These are phyloP conservation scores for Himalopsyche phryganea DNA, from an alignment of 1,140 invertebrate genomes.

Conservation along the genomic window DNA sequence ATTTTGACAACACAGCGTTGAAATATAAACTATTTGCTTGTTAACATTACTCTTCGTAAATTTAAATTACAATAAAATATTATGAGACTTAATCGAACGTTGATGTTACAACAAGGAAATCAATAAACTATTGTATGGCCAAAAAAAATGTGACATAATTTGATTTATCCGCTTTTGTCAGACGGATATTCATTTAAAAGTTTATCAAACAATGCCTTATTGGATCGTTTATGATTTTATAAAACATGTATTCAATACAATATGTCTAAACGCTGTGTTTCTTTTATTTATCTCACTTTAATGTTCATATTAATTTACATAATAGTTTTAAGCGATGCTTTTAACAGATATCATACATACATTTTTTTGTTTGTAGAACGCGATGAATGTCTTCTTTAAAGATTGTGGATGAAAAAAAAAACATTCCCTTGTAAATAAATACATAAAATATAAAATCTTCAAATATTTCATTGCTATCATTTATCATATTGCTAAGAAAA, in stretches of 20 bases:
- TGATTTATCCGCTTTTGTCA: too few species aligned
- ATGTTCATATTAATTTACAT: slow-evolving; percentile 32
- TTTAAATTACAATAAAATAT: too few species aligned
- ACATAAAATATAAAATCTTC: slow-evolving; percentile 31
- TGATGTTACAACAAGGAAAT: too few species aligned
- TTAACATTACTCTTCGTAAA: too few species aligned
- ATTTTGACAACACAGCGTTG: too few species aligned
- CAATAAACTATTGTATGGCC: too few species aligned
- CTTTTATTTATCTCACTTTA: slow-evolving; percentile 25
- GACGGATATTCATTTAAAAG: too few species aligned
- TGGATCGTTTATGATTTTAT: slow-evolving; percentile 5
- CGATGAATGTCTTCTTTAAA: neutral
- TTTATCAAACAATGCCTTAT: too few species aligned
- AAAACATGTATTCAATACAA: slow-evolving; percentile 16
- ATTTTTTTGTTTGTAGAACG: slow-evolving; percentile 1
- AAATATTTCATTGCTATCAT: slow-evolving; percentile 32
- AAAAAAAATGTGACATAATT: too few species aligned
- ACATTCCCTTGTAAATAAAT: slow-evolving; percentile 27
- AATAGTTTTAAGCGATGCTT: slow-evolving; percentile 28
- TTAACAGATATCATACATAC: slow-evolving; percentile 24
- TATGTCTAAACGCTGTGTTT: slow-evolving; percentile 21
- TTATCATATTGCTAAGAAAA: slow-evolving; percentile 23
- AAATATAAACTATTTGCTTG: too few species aligned
- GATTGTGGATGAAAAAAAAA: slow-evolving; percentile 16
- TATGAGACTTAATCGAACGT: too few species aligned